Evolutionary conservation across 2,888 invertebrate genomes (phyloP).

Genomic region (Oxycera nigricornis): DNA sequence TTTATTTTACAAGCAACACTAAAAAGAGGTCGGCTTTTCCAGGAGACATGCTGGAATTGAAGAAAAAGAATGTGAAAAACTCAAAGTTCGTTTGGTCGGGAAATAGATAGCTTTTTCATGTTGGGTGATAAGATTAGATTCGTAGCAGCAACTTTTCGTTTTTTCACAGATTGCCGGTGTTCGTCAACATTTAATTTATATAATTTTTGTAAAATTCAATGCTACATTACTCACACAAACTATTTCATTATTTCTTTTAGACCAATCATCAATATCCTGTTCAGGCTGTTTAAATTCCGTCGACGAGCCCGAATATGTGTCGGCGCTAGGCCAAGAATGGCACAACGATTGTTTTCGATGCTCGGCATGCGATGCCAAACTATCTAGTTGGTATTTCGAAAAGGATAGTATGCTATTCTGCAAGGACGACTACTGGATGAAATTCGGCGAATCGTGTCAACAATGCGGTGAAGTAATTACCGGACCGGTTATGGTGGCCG

Average conservation of each 20-base stretch:
- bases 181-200: not conserved
- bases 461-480: conserved; percentile 73
- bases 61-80: no score
- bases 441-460: conserved; percentile 88
- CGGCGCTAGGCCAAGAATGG: conserved; percentile 85
- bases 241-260: conserved; percentile 12
- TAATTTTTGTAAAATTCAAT: not conserved
- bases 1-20: no score
- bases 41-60: no score
- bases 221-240: not conserved
- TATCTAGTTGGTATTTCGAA: conserved; percentile 93
- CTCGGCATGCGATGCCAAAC: conserved; percentile 84
- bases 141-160: no score
- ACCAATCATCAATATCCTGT: conserved; percentile 48
- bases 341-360: conserved; percentile 92
- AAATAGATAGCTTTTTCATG: no score
- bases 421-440: conserved; percentile 85
- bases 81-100: no score
- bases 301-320: conserved; percentile 74
- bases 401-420: conserved; percentile 89
- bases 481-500: conserved; percentile 94
- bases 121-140: no score
- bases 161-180: no score
- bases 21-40: no score
- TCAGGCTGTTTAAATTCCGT: conserved; percentile 55